Percentiles rank a stretch among this genome's conserved stretches.
Conservation (phyloP, 2,797 vertebrate species). For the Spondyliosoma cantharus region DNA sequence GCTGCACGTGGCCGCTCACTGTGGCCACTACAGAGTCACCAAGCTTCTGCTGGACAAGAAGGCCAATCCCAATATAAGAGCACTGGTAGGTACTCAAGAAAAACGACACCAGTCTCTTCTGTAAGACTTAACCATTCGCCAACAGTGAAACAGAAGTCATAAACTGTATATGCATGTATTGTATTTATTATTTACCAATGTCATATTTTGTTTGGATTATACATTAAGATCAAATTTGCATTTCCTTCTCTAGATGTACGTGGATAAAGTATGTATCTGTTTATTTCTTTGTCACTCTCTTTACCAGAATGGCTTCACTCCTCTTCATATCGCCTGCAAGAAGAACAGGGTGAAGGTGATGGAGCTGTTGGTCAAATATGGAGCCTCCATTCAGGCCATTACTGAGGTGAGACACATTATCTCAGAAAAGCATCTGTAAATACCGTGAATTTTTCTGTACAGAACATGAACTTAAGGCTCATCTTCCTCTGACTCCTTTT, state of each 20-base stretch:
- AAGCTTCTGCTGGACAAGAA: conserved; percentile 97
- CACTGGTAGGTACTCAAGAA: conserved; percentile 83
- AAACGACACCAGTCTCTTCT: not conserved
- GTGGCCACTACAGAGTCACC: conserved; percentile 96
- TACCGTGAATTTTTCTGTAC: not conserved
- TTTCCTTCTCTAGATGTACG: not conserved
- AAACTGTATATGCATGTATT: not conserved
- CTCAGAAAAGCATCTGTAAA: not conserved
- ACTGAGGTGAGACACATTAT: conserved; percentile 89
- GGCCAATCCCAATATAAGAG: conserved; percentile 95
- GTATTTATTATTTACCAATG: not conserved
- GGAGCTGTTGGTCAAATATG: conserved; percentile 98
- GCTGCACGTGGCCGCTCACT: conserved; percentile 96
- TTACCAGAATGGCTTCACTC: conserved; percentile 96
- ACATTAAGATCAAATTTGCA: not conserved
- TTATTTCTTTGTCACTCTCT: conserved; percentile 4
- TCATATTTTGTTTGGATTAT: not conserved
- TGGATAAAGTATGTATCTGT: not conserved
- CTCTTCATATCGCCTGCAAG: conserved; percentile 99
- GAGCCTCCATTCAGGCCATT: conserved; percentile 97
- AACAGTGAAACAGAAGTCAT: not conserved
- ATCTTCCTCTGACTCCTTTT: conserved; percentile 13
- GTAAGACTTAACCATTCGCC: not conserved
- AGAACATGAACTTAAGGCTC: not conserved
- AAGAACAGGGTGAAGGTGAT: conserved; percentile 99